Evolutionary conservation across 1,140 invertebrate genomes (phyloP).

Genomic region (Bicyclus anynana): DNA sequence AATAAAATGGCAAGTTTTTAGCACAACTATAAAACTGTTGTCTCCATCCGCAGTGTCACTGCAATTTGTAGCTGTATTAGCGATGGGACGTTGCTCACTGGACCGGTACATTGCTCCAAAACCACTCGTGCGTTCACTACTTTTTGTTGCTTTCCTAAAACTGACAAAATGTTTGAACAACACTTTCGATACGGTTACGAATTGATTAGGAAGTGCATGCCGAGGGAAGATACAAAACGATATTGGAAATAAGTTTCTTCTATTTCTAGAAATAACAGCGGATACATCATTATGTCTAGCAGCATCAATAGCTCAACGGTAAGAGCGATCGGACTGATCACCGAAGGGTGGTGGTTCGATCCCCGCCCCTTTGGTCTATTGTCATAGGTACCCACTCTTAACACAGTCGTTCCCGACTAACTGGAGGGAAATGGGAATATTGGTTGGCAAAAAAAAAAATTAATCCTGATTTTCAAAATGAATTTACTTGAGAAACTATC

Average conservation of each 20-base stretch:
- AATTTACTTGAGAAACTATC: no score
- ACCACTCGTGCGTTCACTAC: constrained; percentile 17
- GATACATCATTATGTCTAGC: no score
- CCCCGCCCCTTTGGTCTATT: no score
- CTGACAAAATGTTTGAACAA: constrained; percentile 14
- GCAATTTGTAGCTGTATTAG: constrained; percentile 11
- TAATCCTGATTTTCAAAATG: no score
- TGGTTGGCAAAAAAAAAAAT: no score
- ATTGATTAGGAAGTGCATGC: not conserved
- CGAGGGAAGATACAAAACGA: not conserved
- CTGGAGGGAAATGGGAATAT: no score
- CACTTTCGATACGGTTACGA: not conserved
- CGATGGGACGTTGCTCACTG: constrained; percentile 17
- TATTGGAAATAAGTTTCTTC: not conserved
- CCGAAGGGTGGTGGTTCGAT: no score
- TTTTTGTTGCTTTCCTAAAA: constrained; percentile 17
- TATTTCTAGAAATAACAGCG: no score
- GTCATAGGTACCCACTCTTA: no score
- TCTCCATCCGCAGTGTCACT: not conserved
- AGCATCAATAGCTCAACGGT: no score
- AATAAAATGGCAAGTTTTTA: not conserved
- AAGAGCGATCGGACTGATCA: no score
- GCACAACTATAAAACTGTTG: constrained; percentile 3
- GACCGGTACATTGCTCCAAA: constrained; percentile 28
- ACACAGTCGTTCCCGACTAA: no score